phyloP scores from a whole-genome alignment of 2,797 vertebrate genomes.

The Sarcophilus harrisii region DNA sequence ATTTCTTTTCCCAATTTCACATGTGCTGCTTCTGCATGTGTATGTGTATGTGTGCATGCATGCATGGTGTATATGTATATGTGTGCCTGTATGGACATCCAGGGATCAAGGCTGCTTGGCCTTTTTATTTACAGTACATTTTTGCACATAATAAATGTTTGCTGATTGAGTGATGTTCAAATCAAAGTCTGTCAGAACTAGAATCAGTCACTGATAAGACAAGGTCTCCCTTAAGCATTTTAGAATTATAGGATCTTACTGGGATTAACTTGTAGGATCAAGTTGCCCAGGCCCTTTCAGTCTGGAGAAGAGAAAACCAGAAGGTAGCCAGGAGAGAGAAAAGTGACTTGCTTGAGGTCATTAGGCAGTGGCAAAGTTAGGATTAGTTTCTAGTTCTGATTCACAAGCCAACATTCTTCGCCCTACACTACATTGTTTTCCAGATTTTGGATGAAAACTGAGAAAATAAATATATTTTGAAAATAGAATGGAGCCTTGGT shows the following conservation, averaged over 20 bases:
- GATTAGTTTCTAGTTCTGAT: neutral
- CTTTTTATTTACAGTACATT: neutral
- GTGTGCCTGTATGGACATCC: neutral
- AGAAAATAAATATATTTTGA: conserved; percentile 40
- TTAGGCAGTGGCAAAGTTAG: neutral
- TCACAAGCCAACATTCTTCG: neutral
- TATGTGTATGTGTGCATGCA: neutral
- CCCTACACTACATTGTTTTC: neutral
- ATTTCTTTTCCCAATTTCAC: neutral
- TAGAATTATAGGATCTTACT: neutral
- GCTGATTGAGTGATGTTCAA: neutral
- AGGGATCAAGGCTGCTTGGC: neutral
- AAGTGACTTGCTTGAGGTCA: neutral
- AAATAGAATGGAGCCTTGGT: conserved; percentile 52
- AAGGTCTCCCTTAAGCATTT: neutral
- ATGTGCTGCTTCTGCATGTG: neutral
- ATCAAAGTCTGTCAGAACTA: neutral
- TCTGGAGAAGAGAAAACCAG: neutral
- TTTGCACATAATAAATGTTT: neutral
- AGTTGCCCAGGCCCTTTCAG: neutral
- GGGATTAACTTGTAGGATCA: neutral
- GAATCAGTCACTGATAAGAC: neutral
- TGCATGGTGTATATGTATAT: neutral
- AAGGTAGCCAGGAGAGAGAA: neutral
- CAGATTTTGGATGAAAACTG: neutral